phyloP scores from a whole-genome alignment of 2,797 vertebrate species.

The Gallinago nigripennis region DNA sequence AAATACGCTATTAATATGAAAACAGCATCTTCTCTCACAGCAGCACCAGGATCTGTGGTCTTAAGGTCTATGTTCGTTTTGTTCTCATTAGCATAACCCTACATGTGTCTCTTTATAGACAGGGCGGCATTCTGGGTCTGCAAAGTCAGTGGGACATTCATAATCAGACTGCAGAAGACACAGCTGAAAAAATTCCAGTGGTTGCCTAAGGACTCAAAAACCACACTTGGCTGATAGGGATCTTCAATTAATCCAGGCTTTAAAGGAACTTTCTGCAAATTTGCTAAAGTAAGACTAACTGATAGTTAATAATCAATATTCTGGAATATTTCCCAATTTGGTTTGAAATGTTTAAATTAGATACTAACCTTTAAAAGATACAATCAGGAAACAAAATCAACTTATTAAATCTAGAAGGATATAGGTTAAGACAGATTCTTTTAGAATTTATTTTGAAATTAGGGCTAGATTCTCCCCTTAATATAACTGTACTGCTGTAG shows the following conservation, averaged over 20 bases:
- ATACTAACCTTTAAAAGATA: not conserved
- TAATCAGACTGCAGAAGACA: not conserved
- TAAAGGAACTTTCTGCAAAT: not conserved
- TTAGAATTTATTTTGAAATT: slow-evolving; percentile 14
- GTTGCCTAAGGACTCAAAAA: not conserved
- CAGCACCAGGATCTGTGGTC: not conserved
- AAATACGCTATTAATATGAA: not conserved
- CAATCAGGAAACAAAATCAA: not conserved
- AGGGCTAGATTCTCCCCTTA: not conserved
- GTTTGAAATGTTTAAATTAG: slow-evolving; percentile 17
- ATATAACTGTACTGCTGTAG: not conserved
- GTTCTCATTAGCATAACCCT: not conserved
- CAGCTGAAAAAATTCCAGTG: not conserved
- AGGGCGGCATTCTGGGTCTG: not conserved
- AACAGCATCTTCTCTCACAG: not conserved
- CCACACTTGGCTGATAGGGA: not conserved
- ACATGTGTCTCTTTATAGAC: not conserved
- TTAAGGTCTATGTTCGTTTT: not conserved
- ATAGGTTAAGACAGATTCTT: not conserved
- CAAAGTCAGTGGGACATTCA: not conserved
- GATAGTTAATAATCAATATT: not conserved
- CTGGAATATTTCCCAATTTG: not conserved
- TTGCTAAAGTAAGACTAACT: not conserved
- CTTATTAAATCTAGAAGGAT: not conserved
- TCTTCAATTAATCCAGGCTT: not conserved